Base-by-base conservation (phyloP, 1,140 invertebrate genomes). In the Zophobas atratus region DNA sequence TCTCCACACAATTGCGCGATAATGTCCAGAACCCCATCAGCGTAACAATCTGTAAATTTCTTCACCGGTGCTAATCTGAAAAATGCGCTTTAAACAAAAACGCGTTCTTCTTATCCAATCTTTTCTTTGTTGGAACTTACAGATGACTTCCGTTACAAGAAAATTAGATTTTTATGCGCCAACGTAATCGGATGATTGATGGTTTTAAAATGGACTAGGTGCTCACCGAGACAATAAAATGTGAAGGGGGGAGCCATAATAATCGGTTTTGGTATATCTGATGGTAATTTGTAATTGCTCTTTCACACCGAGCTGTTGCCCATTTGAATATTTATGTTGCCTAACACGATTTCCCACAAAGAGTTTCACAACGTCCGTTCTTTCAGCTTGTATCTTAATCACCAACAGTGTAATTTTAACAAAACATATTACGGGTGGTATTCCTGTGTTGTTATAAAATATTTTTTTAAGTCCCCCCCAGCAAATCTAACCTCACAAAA, bases 121-220 rank as follows among this genome's bases (percentile, higher is more conserved):
- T 71, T 77, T 57, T 77, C 75, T 77, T 77, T 77, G 75, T 77
- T 77, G 20, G 32, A 53, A 70, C 38, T 56, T 73, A 73, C 49
- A 73, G 70, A 73, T 77, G 70, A 77, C 76, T 77, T 77, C 76
- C 76, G 76, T 73, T 77, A 55, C 3, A 70, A 77, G 76, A 63
- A 77, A 63, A 77, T 77, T 73, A 55, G 76, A 77, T 77, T 77
- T 77, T 70, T 57, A 67, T 77, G 48, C 51, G 70, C 76, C 48
- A 77, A 73, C 57, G 71, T 73, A 77, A 77, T 77, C 70, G 76
- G 70, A 77, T 77, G 76, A 77, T 77, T 75, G 76, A 79, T 79
- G 73, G n/a, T 43, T 70, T 79, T 79, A 70, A 77, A 79, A 76
- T 79, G 74, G 77, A 20, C 20, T 60, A 49, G 67, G 41, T 51